Conservation (phyloP, 2,113 vertebrate genomes). For the Lagopus muta region DNA sequence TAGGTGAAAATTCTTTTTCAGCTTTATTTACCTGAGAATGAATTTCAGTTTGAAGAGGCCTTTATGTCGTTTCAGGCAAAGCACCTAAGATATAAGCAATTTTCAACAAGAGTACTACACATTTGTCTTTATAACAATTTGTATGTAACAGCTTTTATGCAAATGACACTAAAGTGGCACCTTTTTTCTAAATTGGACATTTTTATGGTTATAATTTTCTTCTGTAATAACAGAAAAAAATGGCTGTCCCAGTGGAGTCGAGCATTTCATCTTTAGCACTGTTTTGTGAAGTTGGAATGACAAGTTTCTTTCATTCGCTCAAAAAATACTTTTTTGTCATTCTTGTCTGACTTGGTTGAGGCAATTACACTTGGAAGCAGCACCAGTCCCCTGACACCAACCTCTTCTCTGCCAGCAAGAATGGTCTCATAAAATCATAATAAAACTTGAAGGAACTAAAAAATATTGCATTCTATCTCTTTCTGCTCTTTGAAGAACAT, state of each 20-base stretch:
- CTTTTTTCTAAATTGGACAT: slow-evolving; percentile 91
- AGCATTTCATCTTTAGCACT: slow-evolving; percentile 87
- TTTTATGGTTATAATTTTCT: slow-evolving; percentile 97
- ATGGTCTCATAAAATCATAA: slow-evolving; percentile 50
- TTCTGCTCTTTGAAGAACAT: slow-evolving; percentile 31
- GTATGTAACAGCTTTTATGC: slow-evolving; percentile 95
- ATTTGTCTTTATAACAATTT: slow-evolving; percentile 97
- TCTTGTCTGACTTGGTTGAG: slow-evolving; percentile 63
- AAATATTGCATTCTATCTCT: slow-evolving; percentile 13
- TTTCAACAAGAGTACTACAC: slow-evolving; percentile 86
- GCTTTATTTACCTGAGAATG: slow-evolving; percentile 88
- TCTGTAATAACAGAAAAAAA: slow-evolving; percentile 93
- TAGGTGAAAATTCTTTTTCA: slow-evolving; percentile 79
- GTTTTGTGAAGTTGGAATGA: slow-evolving; percentile 95
- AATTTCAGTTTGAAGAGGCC: slow-evolving; percentile 85
- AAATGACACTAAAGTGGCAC: slow-evolving; percentile 91
- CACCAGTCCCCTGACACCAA: slow-evolving; percentile 51
- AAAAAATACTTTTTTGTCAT: slow-evolving; percentile 83
- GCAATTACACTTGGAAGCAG: slow-evolving; percentile 64
- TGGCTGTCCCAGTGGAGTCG: slow-evolving; percentile 90
- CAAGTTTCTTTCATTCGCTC: slow-evolving; percentile 95
- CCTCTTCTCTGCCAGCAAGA: slow-evolving; percentile 51
- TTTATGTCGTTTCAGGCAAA: slow-evolving; percentile 82
- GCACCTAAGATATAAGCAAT: slow-evolving; percentile 86
- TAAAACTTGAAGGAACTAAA: slow-evolving; percentile 37